Base-by-base conservation (phyloP, 64 coral and sea anemone species). In the Catalaphyllia jardinei region DNA sequence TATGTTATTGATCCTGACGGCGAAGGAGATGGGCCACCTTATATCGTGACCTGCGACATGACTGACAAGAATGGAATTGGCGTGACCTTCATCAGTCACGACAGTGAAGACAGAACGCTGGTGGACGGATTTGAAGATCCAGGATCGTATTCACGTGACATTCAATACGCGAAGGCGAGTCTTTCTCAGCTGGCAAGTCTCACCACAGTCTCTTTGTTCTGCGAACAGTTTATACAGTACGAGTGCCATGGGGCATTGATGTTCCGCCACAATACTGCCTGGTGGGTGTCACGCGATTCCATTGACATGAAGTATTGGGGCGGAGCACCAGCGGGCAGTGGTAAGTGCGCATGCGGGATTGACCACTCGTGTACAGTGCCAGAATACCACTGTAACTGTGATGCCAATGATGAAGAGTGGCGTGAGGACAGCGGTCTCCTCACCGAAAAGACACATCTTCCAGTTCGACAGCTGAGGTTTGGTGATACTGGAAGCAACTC, bases 31-130 rank as follows among this genome's bases (percentile, higher is more conserved):
- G 30, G 51, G 46, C 42, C 52, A 16, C 85, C 85, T n/a, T 87
- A 73, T 87, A 74, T 25, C 29, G 85, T 87, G 27, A 73, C 28
- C 42, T 87, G 67, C 31, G 85, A 87, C 85, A 79, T 79, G 77
- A 79, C 77, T 25, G 31, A 57, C 31, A 79, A 14, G 35, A 51
- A 57, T 57, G 18, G 71, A 28, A 69, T 87, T 87, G 85, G 85
- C 24, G 69, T 87, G 54, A 57, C 54, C 15, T 10, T 57, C 54
- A 57, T 57, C 15, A 15, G 54, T 57, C 54, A 57, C 54, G 50
- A 76, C 18, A 76, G 74, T 16, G 74, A 76, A 50, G 9, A 20
- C 38, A 76, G 74, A 22, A 76, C 38, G 29, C 15, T 46, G 15
- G 73, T 42, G 30, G 20, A 38, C 12, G 18, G 29, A 6, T 75